Base-by-base conservation (phyloP, 2,888 invertebrate genomes). In the Sipha maydis region DNA sequence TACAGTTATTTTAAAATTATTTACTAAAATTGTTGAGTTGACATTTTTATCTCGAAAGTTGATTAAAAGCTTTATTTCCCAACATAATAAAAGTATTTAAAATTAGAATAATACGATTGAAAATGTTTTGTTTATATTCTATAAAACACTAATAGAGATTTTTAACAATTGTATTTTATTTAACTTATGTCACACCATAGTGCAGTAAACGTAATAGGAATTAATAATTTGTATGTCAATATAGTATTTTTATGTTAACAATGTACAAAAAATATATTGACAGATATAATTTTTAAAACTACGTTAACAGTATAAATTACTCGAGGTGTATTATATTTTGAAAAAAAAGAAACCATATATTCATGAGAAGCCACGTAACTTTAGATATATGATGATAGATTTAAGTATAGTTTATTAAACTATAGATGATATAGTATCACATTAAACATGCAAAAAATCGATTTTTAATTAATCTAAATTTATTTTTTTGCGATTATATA, bases 341-440 rank as follows among this genome's bases (percentile, higher is more conserved):
- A 19, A 34, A 38, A 34, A 38, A 61, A 61, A 41, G 84, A 84
- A 84, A 84, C 84, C 84, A 28, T 84, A 84, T 38, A 17, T 84
- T 61, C n/a, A 54, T 21, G 3, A 21, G 84, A 84, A 84, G 84
- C 84, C 84, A n/a, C 38, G 38, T 56, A 84, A 84, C 61, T 75
- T 56, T 19, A 38, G n/a, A n/a, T 38, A 8, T 48, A 73, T n/a
- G 3, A 83, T 34, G 19, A 83, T 73, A 75, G 8, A 73, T 83
- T 17, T n/a, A 82, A 82, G 34, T 79, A 79, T 17, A 38, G 25
- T 61, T 25, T 34, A 69, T 61, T 61, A 17, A 25, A 61, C 8
- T 11, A 69, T 69, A 2, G 14, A 48, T 48, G 48, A 14, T 48
- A 28, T 28, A 69, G 28, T 41, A 41, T 28, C 28, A 8, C 28